Evolutionary conservation across 2,797 vertebrate species (phyloP), one percentile per base, ranked within the genome.

Genomic region (Spondyliosoma cantharus): DNA sequence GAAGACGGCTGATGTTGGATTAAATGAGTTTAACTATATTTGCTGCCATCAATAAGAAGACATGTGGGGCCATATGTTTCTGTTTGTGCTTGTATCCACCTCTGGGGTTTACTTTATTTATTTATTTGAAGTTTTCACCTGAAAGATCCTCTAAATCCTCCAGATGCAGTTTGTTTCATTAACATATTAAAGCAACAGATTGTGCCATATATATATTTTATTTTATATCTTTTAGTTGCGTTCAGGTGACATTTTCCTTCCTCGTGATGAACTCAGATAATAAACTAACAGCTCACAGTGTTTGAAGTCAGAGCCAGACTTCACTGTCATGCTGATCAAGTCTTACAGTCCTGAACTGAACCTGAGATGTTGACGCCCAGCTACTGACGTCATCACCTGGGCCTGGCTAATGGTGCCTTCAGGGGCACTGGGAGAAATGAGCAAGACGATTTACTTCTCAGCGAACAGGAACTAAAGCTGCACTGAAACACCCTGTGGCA

Each of bases 381-480:
- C 37, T 14, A 2, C 67, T 85, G 83, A 91, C 90, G 91, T 91
- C 86, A 92, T 4, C 59, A 52, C 32, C n/a, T n/a, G 15, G 61
- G 78, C 71, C 59, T 37, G 57, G 2, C 64, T 72, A 37, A 60
- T 71, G 90, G 70, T 79, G 80, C 86, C 29, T 93, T 92, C 79
- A 84, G 0, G 15, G 6, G 0, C 6, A 29, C 78, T 91, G 59
- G 50, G 78, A 79, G 69, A 82, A 25, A 29, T 11, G 46, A 67
- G 0, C 8, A 62, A 58, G 13, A 8, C 3, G 13, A 4, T 14
- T 13, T 3, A 27, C 24, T 20, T 29, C 25, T 12, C 53, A 3
- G 3, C 3, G n/a, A 3, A 14, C 17, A 42, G n/a, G 14, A 52
- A n/a, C 16, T 6, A 3, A 8, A 45, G 32, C 27, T 27, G 17